phyloP scores from a whole-genome alignment of 2,888 invertebrate species.

The Steromphala cineraria region DNA sequence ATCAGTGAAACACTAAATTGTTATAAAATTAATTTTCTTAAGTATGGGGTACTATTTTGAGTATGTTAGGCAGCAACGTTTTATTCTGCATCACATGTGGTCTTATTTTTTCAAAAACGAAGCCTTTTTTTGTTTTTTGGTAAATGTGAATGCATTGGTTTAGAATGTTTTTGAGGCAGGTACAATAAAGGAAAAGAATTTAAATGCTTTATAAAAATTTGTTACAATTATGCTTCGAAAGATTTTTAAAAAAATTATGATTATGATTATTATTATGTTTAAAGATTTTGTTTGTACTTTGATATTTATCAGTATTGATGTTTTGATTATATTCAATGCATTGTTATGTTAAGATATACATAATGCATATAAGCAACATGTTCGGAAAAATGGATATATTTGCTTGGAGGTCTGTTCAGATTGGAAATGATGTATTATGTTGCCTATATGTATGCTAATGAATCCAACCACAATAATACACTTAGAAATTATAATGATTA shows the following conservation, averaged over 20 bases:
- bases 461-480: neutral
- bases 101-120: neutral
- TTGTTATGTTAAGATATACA: neutral
- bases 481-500: no score
- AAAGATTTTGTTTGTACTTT: no score
- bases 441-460: neutral
- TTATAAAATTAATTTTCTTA: neutral
- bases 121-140: neutral
- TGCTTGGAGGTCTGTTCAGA: neutral
- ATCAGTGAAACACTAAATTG: neutral
- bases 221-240: no score
- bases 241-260: no score
- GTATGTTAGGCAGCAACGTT: no score
- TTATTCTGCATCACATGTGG: neutral
- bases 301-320: neutral
- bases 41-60: no score
- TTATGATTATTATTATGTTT: no score
- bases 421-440: neutral
- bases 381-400: neutral
- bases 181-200: neutral
- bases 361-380: neutral
- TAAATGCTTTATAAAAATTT: no score
- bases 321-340: neutral
- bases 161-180: no score
- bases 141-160: neutral